phyloP scores from a whole-genome alignment of 2,113 vertebrate genomes.

The Nansenia antarctica region DNA sequence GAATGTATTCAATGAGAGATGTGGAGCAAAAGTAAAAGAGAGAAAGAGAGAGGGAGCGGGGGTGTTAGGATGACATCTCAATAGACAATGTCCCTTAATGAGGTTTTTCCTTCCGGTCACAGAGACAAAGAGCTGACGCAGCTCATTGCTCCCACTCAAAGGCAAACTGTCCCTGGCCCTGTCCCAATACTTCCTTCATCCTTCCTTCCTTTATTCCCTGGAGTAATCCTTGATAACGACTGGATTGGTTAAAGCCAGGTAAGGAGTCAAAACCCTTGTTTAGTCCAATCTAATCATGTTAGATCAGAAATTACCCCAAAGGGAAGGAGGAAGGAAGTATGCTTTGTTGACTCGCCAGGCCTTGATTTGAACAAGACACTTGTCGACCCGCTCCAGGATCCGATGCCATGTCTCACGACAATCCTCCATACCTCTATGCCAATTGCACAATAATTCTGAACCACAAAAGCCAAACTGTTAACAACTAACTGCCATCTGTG shows the following conservation, averaged over 20 bases:
- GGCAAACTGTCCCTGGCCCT: background rate
- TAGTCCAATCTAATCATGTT: too few species aligned
- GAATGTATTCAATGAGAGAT: too few species aligned
- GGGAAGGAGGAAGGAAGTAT: background rate
- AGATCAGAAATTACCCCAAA: too few species aligned
- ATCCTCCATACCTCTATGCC: background rate
- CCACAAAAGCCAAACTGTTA: background rate
- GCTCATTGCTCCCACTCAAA: background rate
- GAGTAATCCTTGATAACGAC: background rate
- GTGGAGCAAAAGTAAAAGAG: background rate
- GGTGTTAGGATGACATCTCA: too few species aligned
- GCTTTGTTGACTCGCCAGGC: background rate
- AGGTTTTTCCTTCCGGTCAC: background rate
- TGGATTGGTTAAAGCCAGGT: background rate
- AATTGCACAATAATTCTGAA: background rate
- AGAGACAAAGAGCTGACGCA: background rate
- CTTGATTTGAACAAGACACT: background rate
- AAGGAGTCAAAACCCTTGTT: background rate
- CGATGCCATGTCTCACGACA: background rate
- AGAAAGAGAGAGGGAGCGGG: background rate
- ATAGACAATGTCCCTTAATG: constrained; percentile 2
- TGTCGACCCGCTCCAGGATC: background rate
- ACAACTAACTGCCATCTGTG: background rate
- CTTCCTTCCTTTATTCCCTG: background rate
- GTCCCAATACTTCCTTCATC: background rate